Evolutionary conservation across 2,888 invertebrate species (phyloP), one percentile per base, ranked within the genome.

Genomic region (Sthenelais limicola): DNA sequence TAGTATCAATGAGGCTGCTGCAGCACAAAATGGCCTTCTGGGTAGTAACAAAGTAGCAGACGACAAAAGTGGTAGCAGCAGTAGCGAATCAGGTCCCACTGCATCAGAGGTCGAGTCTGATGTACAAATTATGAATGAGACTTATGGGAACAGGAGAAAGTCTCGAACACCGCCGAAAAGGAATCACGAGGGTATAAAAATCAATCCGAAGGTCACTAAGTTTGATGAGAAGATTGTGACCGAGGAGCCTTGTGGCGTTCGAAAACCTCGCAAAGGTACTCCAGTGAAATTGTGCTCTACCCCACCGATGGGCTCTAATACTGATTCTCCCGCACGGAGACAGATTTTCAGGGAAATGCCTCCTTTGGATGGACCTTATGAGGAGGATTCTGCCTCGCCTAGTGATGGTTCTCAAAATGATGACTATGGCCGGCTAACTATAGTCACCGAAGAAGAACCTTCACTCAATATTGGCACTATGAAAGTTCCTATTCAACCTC

Each of bases 261-360:
- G 75, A 5, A 75, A 75, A 35, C 74, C 74, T 24, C 62, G 76
- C 32, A 76, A 76, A 68, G 76, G 74, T 26, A 76, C 76, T 4
- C 76, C 76, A 3, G 73, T 76, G 51, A 76, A 76, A 33, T 66
- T 74, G 47, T 52, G 62, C 38, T 38, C 67, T 18, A 51, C 51
- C 18, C 54, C 54, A 15, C 51, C 66, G 26, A 69, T 48, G 7
- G 26, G 43, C 30, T 35, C 56, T 7, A 12, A 32, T 21, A 35
- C 35, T 5, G 28, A 38, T 9, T 43, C 43, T 9, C 43, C 9
- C 43, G 43, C 43, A 24, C 35, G 38, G 62, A 18, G 38, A n/a
- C 62, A 62, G 62, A 24, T 62, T 43, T 38, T 62, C 21, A 38
- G 43, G 43, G 62, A 62, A 21, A 35, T 62, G 62, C 62, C 62